Evolutionary conservation across 2,113 vertebrate species (phyloP).

Genomic region (Anthoscopus minutus): DNA sequence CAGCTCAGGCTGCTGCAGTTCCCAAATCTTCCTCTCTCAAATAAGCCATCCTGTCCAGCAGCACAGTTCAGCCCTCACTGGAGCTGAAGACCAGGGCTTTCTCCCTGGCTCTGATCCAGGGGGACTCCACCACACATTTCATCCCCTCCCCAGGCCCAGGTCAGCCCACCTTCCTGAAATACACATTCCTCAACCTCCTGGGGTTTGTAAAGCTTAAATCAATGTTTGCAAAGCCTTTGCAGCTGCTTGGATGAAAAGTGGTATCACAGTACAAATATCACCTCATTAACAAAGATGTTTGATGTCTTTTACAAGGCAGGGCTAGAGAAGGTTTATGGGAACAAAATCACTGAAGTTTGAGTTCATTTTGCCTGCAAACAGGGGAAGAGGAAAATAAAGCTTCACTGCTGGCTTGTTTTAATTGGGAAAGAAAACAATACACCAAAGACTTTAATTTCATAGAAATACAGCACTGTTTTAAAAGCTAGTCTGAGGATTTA

Average conservation of each 20-base stretch:
- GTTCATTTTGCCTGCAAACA: neutral
- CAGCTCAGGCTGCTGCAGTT: neutral
- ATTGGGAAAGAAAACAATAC: neutral
- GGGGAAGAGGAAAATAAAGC: neutral
- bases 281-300: slow-evolving; percentile 26
- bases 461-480: neutral
- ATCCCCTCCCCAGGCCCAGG: neutral
- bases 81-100: neutral
- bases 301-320: neutral
- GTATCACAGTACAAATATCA: neutral
- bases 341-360: neutral
- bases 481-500: neutral
- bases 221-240: slow-evolving; percentile 20
- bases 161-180: neutral
- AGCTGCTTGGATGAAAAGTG: neutral
- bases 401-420: neutral
- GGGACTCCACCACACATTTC: accelerated
- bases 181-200: neutral
- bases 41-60: neutral
- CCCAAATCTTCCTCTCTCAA: neutral
- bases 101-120: neutral
- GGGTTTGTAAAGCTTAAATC: slow-evolving; percentile 7
- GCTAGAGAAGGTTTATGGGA: neutral
- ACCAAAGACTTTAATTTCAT: neutral
- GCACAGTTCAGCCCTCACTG: neutral